Evolutionary conservation across 2,888 invertebrate species (phyloP), one percentile per base, ranked within the genome.

Genomic region (Suillia variegata): DNA sequence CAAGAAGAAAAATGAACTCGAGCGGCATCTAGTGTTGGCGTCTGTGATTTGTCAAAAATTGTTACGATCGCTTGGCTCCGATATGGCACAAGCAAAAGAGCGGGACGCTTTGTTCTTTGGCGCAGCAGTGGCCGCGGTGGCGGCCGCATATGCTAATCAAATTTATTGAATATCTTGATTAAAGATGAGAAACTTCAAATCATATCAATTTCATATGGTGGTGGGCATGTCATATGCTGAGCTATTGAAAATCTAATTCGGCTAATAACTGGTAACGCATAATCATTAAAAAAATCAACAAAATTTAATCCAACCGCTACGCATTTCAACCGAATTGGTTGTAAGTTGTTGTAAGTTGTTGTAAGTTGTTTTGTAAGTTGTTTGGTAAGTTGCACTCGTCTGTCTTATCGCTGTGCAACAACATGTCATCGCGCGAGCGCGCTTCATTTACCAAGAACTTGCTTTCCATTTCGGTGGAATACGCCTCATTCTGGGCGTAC

Each of bases 11-110:
- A 10, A 13, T 10, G 13, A 8, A 20, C 3, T 45, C 26, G 26
- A 33, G 31, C 33, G 20, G 52, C 52, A 33, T 52, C 20, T 17
- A 38, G 53, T 10, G 53, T 34, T 22, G 53, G 38, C 53, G 22
- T 21, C 21, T 21, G 71, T 68, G 74, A 70, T 71, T 74, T 71
- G 74, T 71, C 74, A 71, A 71, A 71, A 71, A 45, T 71, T 72
- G 69, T 74, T 71, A 70, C 71, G 74, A 72, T 74, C 70, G 68
- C 74, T 67, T 73, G 70, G 22, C 22, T 49, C 24, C 6, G 38
- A 26, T 26, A 26, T 26, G 26, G 10, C n/a, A 10, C 10, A n/a
- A 13, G 38, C 38, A n/a, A 13, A 5, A 38, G 38, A 38, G 38
- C 38, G 38, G 38, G 38, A 38, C n/a, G 45, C 45, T 45, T 45